phyloP scores from a whole-genome alignment of 1,140 invertebrate genomes.

The Drosophila rufa region DNA sequence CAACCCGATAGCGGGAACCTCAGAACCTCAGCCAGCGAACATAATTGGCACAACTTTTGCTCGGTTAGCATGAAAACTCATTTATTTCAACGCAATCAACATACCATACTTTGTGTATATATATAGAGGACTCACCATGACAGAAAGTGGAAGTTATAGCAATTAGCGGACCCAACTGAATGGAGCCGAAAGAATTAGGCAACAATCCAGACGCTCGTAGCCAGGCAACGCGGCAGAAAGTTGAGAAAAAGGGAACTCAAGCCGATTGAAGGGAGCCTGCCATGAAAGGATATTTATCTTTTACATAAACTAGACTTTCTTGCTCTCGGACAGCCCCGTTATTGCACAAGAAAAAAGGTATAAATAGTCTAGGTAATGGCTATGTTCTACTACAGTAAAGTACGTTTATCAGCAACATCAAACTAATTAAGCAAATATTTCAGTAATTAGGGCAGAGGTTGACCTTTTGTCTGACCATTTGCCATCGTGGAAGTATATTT shows the following conservation, averaged over 20 bases:
- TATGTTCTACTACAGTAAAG: background rate
- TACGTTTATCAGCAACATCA: constrained; percentile 3
- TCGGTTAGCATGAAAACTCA: constrained; percentile 58
- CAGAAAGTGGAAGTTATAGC: constrained; percentile 51
- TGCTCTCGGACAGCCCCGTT: background rate
- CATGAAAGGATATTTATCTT: constrained; percentile 32
- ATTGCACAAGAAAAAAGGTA: background rate
- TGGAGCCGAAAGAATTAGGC: constrained; percentile 33
- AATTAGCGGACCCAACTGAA: constrained; percentile 61
- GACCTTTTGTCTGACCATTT: background rate
- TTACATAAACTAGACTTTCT: constrained; percentile 1
- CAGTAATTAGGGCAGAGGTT: background rate
- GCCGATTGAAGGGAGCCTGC: constrained; percentile 6
- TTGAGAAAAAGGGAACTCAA: constrained; percentile 10
- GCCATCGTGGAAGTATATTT: background rate
- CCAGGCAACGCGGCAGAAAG: constrained; percentile 25
- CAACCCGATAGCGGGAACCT: constrained; percentile 4
- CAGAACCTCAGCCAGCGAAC: constrained; percentile 23
- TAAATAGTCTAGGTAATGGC: constrained; percentile 1
- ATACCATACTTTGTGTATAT: constrained; percentile 11
- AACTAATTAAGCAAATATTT: constrained; percentile 9
- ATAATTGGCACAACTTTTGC: constrained; percentile 57
- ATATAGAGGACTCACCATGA: constrained; percentile 2
- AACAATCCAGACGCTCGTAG: constrained; percentile 29
- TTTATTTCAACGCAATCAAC: constrained; percentile 58